phyloP scores from a whole-genome alignment of 30 jellyfish, hydroid and myxozoan species.

The Pelagia noctiluca region DNA sequence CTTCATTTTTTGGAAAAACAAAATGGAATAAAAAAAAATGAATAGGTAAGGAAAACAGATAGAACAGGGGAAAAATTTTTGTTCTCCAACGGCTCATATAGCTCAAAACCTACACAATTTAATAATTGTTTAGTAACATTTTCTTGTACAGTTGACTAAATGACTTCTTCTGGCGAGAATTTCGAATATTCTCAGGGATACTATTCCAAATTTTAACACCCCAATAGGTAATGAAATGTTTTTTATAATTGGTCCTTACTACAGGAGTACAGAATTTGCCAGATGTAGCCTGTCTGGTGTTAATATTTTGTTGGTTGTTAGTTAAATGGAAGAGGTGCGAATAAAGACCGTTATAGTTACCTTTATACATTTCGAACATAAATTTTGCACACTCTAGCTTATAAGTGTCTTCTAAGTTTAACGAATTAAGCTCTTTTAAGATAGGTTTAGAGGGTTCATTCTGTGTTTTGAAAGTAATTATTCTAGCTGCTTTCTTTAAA shows the following conservation, averaged over 20 bases:
- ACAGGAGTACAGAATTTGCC: constrained; percentile 33
- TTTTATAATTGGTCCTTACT: constrained; percentile 10
- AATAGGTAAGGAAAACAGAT: constrained; percentile 4
- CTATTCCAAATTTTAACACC: constrained; percentile 10
- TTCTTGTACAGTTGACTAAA: neutral
- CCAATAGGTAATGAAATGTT: neutral
- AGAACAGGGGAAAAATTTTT: constrained; percentile 11
- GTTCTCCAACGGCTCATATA: constrained; percentile 11
- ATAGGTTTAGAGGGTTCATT: constrained; percentile 36
- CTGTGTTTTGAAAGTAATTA: no score
- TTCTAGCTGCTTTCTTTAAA: no score
- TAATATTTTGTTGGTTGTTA: constrained; percentile 20
- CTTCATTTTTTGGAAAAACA: no score
- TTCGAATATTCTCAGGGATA: constrained; percentile 7
- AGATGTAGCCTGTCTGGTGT: constrained; percentile 42
- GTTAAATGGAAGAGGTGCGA: constrained; percentile 15
- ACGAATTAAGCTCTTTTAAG: constrained; percentile 31
- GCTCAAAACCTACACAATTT: neutral
- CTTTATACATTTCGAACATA: constrained; percentile 38
- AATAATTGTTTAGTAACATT: constrained; percentile 12
- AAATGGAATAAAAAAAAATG: no score
- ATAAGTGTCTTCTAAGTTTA: constrained; percentile 51
- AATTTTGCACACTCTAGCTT: constrained; percentile 34
- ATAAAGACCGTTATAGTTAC: constrained; percentile 19
- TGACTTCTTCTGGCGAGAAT: constrained; percentile 1